phyloP scores from a whole-genome alignment of 2,888 invertebrate genomes.

The Nebria salina region DNA sequence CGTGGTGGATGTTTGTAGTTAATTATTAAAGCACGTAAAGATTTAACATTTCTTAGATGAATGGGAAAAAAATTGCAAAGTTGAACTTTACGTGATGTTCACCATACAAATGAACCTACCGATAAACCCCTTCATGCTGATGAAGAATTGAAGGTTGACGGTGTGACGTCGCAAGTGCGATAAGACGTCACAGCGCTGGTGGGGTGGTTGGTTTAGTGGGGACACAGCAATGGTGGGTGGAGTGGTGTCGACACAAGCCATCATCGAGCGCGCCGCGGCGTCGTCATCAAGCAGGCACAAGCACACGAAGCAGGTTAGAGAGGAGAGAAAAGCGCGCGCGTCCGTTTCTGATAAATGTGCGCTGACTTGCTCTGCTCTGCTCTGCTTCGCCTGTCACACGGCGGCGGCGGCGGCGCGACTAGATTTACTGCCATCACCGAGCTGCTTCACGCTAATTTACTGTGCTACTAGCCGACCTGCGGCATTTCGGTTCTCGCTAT shows the following conservation, averaged over 20 bases:
- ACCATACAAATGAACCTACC: not conserved
- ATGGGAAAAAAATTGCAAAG: not conserved
- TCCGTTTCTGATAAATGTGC: constrained; percentile 37
- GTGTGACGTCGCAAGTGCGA: not conserved
- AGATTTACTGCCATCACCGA: constrained; percentile 44
- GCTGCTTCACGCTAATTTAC: constrained; percentile 43
- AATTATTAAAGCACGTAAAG: no score
- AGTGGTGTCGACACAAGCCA: constrained; percentile 35
- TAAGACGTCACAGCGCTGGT: constrained; percentile 11
- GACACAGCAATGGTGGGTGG: not conserved
- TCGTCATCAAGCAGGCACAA: constrained; percentile 5
- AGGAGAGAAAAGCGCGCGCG: constrained; percentile 10
- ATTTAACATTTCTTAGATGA: not conserved
- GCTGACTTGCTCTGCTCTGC: constrained; percentile 27
- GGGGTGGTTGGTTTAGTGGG: not conserved
- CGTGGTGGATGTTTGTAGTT: no score
- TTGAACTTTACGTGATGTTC: not conserved
- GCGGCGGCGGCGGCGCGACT: constrained; percentile 22
- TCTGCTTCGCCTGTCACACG: constrained; percentile 15
- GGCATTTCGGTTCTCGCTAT: constrained; percentile 22
- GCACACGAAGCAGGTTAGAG: not conserved
- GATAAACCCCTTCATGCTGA: not conserved
- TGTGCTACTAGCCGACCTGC: constrained; percentile 29
- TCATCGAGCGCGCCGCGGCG: constrained; percentile 40
- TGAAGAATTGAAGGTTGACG: not conserved